Evolutionary conservation across 2,113 vertebrate genomes (phyloP).

Genomic region (Nansenia antarctica): DNA sequence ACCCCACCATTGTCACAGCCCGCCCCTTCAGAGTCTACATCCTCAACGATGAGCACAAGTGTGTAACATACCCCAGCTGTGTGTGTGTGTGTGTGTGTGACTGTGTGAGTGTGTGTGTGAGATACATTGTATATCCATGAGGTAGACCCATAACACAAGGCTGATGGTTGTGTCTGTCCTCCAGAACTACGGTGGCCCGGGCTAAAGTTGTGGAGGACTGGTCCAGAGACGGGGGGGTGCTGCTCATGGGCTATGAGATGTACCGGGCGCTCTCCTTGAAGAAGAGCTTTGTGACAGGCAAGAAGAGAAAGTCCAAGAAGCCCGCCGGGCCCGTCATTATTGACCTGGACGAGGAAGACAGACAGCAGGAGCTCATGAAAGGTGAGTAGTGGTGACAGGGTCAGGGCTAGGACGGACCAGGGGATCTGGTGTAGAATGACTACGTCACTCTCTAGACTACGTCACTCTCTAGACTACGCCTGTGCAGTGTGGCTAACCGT

Average conservation of each 20-base stretch:
- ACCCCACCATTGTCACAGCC: slow-evolving; percentile 79
- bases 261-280: slow-evolving; percentile 96
- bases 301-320: slow-evolving; percentile 97
- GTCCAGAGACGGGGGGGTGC: slow-evolving; percentile 90
- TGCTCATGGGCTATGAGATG: slow-evolving; percentile 99
- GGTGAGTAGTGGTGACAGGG: slow-evolving; percentile 67
- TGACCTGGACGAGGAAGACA: slow-evolving; percentile 96
- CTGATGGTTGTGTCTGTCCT: slow-evolving; percentile 14
- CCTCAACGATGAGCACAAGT: slow-evolving; percentile 98
- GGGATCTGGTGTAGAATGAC: no score
- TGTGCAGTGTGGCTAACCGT: no score
- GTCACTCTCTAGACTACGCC: no score
- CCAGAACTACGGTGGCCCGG: slow-evolving; percentile 88
- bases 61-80: slow-evolving; percentile 46
- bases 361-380: slow-evolving; percentile 97
- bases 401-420: neutral
- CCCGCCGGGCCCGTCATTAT: slow-evolving; percentile 94
- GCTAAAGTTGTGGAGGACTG: slow-evolving; percentile 96
- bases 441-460: no score
- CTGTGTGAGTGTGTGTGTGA: neutral
- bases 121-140: no score
- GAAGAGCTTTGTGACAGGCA: slow-evolving; percentile 94
- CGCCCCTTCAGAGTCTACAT: slow-evolving; percentile 93
- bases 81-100: neutral
- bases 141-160: neutral